Evolutionary conservation across 2,888 invertebrate species (phyloP).

Genomic region (Peribatodes rhomboidaria): DNA sequence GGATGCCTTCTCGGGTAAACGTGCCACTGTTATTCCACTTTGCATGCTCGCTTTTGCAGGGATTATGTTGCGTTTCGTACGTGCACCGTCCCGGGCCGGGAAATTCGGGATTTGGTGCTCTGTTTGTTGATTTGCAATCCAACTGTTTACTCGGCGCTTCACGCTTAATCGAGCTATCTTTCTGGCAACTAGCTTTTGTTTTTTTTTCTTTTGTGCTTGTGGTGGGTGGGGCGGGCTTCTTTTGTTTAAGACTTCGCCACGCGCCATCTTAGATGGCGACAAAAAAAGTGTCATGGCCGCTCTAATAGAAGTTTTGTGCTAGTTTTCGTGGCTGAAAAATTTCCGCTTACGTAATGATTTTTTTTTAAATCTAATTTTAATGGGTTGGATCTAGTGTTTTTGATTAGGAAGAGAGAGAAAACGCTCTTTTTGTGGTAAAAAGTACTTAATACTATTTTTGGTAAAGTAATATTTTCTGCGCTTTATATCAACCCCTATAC

Average conservation of each 20-base stretch:
- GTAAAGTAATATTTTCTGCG: too few relatives aligned
- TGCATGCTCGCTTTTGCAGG: conserved; percentile 79
- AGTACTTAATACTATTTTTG: too few relatives aligned
- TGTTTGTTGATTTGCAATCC: conserved; percentile 67
- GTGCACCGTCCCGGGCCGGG: conserved; percentile 44
- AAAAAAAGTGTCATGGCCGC: conserved; percentile 85
- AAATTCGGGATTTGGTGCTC: conserved; percentile 68
- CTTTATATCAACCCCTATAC: too few relatives aligned
- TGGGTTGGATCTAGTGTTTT: too few relatives aligned
- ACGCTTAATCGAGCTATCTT: conserved; percentile 44
- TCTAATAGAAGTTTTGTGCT: conserved; percentile 61
- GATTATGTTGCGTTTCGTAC: conserved; percentile 70
- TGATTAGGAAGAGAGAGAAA: background rate
- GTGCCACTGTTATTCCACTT: conserved; percentile 79
- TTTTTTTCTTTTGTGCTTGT: conserved; percentile 52
- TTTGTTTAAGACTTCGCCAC: conserved; percentile 81
- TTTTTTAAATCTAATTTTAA: background rate
- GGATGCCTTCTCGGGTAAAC: conserved; percentile 83
- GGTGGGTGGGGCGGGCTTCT: conserved; percentile 82
- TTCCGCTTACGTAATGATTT: conserved; percentile 38
- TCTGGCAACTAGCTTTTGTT: conserved; percentile 37
- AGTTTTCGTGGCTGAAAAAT: conserved; percentile 49
- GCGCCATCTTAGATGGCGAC: conserved; percentile 83
- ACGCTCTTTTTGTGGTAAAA: background rate
- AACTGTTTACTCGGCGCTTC: conserved; percentile 53